Percentiles rank a stretch among this genome's conserved stretches.
These are phyloP conservation scores for Timandra comae DNA, from an alignment of 2,888 invertebrate species.

Conservation along the genomic window DNA sequence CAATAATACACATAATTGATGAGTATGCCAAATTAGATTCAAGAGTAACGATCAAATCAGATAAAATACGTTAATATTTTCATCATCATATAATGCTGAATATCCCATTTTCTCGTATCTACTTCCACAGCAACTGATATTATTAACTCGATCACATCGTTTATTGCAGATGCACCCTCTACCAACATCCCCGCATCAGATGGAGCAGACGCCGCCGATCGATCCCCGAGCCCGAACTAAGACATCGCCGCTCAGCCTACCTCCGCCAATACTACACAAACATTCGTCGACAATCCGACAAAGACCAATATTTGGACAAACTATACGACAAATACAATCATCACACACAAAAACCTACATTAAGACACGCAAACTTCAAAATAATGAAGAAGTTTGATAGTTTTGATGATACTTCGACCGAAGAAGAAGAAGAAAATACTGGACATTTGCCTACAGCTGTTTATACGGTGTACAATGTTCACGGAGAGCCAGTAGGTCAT, in stretches of 20 bases:
- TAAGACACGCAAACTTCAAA: slow-evolving; percentile 66
- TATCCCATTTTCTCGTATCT: no score
- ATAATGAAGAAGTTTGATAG: slow-evolving; percentile 65
- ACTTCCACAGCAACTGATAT: no score
- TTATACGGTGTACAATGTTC: slow-evolving; percentile 65
- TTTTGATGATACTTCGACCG: slow-evolving; percentile 41
- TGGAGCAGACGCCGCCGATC: slow-evolving; percentile 85
- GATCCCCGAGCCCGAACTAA: slow-evolving; percentile 53
- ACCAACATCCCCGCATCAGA: slow-evolving; percentile 90
- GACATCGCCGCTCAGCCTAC: slow-evolving; percentile 56
- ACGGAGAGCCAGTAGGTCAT: slow-evolving; percentile 70
- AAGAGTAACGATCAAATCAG: no score
- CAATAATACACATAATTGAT: no score
- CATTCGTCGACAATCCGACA: slow-evolving; percentile 40
- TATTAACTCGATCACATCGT: no score
- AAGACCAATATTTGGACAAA: slow-evolving; percentile 46
- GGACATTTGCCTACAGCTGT: slow-evolving; percentile 63
- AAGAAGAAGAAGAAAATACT: slow-evolving; percentile 33
- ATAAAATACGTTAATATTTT: no score
- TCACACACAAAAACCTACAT: slow-evolving; percentile 53
- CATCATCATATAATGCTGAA: no score
- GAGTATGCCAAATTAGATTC: no score
- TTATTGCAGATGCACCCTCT: slow-evolving; percentile 82
- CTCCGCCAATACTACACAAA: slow-evolving; percentile 63
- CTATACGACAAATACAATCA: slow-evolving; percentile 69